These are phyloP conservation scores for Sinonovacula constricta DNA, from an alignment of 1,140 invertebrate species.

Conservation along the genomic window DNA sequence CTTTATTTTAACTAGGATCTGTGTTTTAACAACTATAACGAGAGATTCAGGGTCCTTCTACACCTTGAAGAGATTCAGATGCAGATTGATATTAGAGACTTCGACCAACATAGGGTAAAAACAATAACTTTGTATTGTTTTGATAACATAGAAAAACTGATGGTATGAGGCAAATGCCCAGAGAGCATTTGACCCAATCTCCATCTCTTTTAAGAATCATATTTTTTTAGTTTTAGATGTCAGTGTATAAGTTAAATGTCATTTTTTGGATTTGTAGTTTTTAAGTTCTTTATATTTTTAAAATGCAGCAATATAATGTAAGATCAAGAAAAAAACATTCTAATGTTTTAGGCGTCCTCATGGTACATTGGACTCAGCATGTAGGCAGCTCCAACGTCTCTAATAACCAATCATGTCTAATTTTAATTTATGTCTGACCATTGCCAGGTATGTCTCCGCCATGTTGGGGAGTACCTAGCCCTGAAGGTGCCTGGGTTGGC, in stretches of 20 bases:
- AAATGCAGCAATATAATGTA: too few species aligned
- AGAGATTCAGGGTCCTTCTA: constrained; percentile 85
- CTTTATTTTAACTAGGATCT: too few species aligned
- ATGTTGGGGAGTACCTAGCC: constrained; percentile 84
- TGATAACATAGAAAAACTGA: too few species aligned
- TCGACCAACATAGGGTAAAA: constrained; percentile 84
- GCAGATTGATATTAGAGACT: constrained; percentile 84
- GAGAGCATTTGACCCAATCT: too few species aligned
- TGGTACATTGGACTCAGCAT: neutral
- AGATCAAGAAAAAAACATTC: neutral
- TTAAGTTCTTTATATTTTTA: too few species aligned
- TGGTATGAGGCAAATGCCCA: too few species aligned
- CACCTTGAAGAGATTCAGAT: constrained; percentile 87
- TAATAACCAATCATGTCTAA: too few species aligned
- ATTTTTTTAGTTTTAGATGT: too few species aligned
- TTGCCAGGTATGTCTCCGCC: constrained; percentile 75
- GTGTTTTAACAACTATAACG: constrained; percentile 72
- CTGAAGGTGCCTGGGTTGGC: constrained; percentile 88
- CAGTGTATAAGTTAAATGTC: too few species aligned
- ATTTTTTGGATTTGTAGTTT: too few species aligned
- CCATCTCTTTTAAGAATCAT: too few species aligned
- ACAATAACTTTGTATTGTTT: too few species aligned
- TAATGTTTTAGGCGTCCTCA: neutral
- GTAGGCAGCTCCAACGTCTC: neutral
- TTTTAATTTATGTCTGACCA: constrained; percentile 2